Conservation (phyloP, 1,140 invertebrate species). For the Bombyx mandarina region DNA sequence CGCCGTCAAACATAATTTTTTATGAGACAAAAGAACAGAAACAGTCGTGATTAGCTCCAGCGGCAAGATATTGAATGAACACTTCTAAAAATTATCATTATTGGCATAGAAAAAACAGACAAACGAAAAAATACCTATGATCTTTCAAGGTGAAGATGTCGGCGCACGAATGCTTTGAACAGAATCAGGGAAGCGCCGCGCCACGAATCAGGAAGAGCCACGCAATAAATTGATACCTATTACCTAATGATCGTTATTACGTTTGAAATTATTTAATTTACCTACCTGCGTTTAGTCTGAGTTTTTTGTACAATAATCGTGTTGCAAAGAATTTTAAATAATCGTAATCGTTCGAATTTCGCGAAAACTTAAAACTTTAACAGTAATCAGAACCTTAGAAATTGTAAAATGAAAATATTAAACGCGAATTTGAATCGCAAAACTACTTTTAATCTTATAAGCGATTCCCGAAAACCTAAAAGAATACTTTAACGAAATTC, state of each 20-base stretch:
- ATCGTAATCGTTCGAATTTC: too few relatives aligned
- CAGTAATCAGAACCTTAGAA: too few relatives aligned
- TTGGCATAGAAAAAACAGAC: conserved; percentile 39
- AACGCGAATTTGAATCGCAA: too few relatives aligned
- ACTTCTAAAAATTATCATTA: conserved; percentile 56
- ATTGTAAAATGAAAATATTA: too few relatives aligned
- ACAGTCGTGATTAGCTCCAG: conserved; percentile 46
- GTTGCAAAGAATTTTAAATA: too few relatives aligned
- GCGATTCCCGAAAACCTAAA: too few relatives aligned
- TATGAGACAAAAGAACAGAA: conserved; percentile 28
- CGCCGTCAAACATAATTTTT: conserved; percentile 29
- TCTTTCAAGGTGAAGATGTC: conserved; percentile 57
- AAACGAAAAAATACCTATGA: conserved; percentile 39
- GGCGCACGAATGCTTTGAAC: conserved; percentile 42
- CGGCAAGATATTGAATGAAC: conserved; percentile 51
- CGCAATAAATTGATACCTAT: conserved; percentile 36
- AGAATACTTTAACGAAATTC: too few relatives aligned
- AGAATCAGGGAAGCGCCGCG: conserved; percentile 43
- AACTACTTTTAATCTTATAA: too few relatives aligned
- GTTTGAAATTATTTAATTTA: neutral
- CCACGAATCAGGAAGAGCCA: conserved; percentile 43
- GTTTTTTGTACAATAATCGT: too few relatives aligned
- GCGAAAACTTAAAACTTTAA: too few relatives aligned
- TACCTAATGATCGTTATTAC: conserved; percentile 21
- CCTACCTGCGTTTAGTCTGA: too few relatives aligned